A percentile compares a stretch with the other conserved stretches of the same genome.
Conservation (phyloP, 1,140 invertebrate species). For the Pantala flavescens region DNA sequence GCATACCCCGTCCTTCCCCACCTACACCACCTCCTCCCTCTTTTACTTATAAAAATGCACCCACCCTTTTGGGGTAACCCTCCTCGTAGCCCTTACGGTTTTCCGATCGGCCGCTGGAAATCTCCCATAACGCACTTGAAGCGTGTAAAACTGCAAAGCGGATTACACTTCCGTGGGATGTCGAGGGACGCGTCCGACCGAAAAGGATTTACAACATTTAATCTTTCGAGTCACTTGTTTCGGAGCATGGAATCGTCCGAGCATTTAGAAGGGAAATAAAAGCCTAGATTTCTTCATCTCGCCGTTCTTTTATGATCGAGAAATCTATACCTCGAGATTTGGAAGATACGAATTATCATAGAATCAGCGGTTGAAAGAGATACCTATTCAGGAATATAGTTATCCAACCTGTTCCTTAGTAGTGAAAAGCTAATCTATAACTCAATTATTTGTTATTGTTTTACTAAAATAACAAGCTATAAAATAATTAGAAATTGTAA, state of each 20-base stretch:
- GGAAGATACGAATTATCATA: no score
- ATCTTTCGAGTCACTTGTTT: background rate
- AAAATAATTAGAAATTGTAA: no score
- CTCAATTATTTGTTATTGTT: no score
- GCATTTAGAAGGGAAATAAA: no score
- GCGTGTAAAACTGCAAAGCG: background rate
- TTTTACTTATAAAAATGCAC: background rate
- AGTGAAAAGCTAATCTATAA: no score
- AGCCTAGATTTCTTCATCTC: no score
- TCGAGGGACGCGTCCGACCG: background rate
- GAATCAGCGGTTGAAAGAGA: no score
- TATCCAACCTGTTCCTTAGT: no score
- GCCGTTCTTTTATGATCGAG: no score
- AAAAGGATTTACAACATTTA: background rate
- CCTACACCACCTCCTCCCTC: background rate
- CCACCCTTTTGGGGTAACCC: background rate
- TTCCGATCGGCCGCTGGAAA: background rate
- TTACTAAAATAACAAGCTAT: no score
- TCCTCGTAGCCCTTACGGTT: background rate
- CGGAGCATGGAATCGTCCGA: background rate
- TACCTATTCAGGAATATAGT: no score
- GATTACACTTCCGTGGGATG: background rate
- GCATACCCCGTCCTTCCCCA: constrained; percentile 1
- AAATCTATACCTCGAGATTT: no score
- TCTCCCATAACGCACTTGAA: background rate